Base-by-base conservation (phyloP, 1,140 invertebrate genomes). In the Ruditapes philippinarum region DNA sequence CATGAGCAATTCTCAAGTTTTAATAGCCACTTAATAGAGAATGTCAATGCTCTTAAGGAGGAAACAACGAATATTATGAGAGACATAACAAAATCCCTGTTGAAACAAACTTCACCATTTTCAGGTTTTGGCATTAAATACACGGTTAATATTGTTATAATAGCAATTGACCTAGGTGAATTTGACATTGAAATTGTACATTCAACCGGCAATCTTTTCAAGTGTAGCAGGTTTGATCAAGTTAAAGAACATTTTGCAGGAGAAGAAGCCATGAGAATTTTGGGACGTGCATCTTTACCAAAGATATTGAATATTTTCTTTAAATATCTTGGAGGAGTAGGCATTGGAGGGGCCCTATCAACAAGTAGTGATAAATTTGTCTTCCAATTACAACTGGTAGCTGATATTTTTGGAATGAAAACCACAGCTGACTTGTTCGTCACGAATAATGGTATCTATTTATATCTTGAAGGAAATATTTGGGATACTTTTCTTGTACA, bases 381-480 rank as follows among this genome's bases (percentile, higher is more conserved):
- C 19, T 31, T 70, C 22, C 49, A 70, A 49, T 22, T 74, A n/a
- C 65, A 51, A 38, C 19, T 76, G 4, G 25, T 65, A 36, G 70
- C 49, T 17, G 54, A 54, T 0, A 12, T 85, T 14, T 31, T 85
- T 38, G 83, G 83, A 25, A 74, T 85, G 36, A 38, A n/a, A n/a
- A 49, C 65, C 40, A 45, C 62, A 4, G 49, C n/a, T 4, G 68
- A 85, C 40, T 14, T 73, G 11, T 85, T 74, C 25, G 19, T 85
- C 12, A 73, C 45, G 0, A 49, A n/a, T 19, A 54, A 33, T 45
- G 70, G 83, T 22, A n/a, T 85, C n/a, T 85, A 74, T 40, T 57
- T 76, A 2, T 85, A 85, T 40, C 40, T 85, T 9, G 83, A 85
- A 85, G 68, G 68, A 14, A 85, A 85, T 76, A 40, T 85, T 22